A percentile compares a stretch with the other conserved stretches of the same genome.
Evolutionary conservation across 2,113 vertebrate species (phyloP).

Genomic region (Pantherophis guttatus): DNA sequence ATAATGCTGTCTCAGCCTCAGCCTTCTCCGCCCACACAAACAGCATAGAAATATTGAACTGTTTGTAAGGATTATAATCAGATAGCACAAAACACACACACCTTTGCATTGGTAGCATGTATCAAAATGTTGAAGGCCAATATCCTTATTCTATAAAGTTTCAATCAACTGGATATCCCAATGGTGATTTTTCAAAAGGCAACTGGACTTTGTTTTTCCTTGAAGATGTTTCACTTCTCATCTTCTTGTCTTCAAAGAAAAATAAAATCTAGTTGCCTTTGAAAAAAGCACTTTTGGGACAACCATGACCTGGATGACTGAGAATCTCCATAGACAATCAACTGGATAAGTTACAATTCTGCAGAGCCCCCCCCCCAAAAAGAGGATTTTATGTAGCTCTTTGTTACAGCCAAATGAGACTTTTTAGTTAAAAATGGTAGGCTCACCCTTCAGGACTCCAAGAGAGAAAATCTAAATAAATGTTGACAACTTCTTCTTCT

Average conservation of each 20-base stretch:
- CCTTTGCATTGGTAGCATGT: background rate
- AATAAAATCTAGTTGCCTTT: background rate
- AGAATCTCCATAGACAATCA: background rate
- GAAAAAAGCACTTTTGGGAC: background rate
- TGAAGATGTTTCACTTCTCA: background rate
- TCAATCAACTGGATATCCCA: background rate
- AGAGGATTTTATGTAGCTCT: background rate
- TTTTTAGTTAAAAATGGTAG: background rate
- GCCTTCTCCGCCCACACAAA: background rate
- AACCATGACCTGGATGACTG: background rate
- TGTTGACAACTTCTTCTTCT: background rate
- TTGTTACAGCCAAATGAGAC: background rate
- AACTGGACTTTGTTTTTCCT: background rate
- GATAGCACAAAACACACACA: background rate
- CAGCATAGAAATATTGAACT: background rate
- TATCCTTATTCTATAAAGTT: background rate
- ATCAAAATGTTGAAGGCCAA: background rate
- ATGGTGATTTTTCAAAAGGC: background rate
- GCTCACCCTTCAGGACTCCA: background rate
- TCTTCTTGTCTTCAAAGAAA: background rate
- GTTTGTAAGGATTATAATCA: background rate
- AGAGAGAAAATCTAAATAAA: background rate
- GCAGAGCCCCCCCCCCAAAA: background rate
- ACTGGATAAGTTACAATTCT: background rate
- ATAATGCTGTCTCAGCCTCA: background rate